A percentile compares a stretch with the other conserved stretches of the same genome.
Conservation (phyloP, 2,888 invertebrate genomes). For the Ethmia dodecea region DNA sequence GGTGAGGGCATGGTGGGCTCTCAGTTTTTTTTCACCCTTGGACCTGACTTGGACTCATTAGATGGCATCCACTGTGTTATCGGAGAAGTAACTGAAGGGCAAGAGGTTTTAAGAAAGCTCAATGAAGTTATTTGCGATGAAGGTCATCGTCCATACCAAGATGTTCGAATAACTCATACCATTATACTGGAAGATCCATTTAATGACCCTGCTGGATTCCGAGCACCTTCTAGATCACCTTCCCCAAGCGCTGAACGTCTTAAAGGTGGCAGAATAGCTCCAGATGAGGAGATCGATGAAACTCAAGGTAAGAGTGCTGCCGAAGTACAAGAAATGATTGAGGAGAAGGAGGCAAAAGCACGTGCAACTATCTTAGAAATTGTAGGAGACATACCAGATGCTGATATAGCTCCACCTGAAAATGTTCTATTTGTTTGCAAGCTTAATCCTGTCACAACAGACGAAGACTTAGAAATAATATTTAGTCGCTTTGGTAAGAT, state of each 20-base stretch:
- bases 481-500: constrained; percentile 98
- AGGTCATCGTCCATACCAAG: constrained; percentile 93
- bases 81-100: constrained; percentile 95
- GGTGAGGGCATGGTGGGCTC: constrained; percentile 94
- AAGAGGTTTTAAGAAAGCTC: constrained; percentile 90
- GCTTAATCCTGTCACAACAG: constrained; percentile 97
- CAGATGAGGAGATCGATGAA: constrained; percentile 96
- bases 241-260: constrained; percentile 90
- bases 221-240: constrained; percentile 91
- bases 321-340: constrained; percentile 91
- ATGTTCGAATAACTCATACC: constrained; percentile 97
- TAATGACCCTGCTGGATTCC: constrained; percentile 89
- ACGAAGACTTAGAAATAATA: constrained; percentile 98
- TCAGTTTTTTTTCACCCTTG: constrained; percentile 97
- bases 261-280: constrained; percentile 91
- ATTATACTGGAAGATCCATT: constrained; percentile 97
- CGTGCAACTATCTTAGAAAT: constrained; percentile 98
- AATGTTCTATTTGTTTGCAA: constrained; percentile 99
- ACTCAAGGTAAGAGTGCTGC: constrained; percentile 89
- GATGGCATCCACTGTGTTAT: constrained; percentile 96
- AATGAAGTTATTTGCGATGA: constrained; percentile 97
- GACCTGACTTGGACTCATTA: constrained; percentile 90
- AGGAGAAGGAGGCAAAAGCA: constrained; percentile 95
- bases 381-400: constrained; percentile 98
- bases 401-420: constrained; percentile 98